phyloP scores from a whole-genome alignment of 2,888 invertebrate genomes.

The Macaria notata region DNA sequence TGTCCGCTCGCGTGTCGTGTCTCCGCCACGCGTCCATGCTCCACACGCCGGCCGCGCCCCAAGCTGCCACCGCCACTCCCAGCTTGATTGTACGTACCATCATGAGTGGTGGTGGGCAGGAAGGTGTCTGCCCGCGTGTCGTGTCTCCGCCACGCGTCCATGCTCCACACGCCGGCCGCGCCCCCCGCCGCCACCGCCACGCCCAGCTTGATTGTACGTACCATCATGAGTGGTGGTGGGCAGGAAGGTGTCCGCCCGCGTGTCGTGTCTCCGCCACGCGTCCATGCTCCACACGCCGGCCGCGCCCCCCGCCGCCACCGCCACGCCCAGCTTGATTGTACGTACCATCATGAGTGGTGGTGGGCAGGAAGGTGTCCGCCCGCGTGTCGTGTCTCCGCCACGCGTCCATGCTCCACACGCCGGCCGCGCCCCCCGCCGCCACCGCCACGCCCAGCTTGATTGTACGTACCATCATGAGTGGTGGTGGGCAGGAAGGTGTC shows the following conservation, averaged over 20 bases:
- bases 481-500: constrained; percentile 93
- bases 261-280: constrained; percentile 59
- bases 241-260: constrained; percentile 88
- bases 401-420: constrained; percentile 67
- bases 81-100: constrained; percentile 87
- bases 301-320: constrained; percentile 94
- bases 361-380: constrained; percentile 90
- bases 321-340: constrained; percentile 93
- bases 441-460: constrained; percentile 96
- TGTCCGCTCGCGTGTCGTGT: constrained; percentile 84
- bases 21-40: constrained; percentile 52
- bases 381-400: constrained; percentile 74
- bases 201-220: constrained; percentile 88
- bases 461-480: constrained; percentile 86
- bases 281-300: constrained; percentile 80
- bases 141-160: constrained; percentile 52
- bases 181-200: constrained; percentile 95
- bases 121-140: constrained; percentile 88
- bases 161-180: constrained; percentile 84
- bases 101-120: constrained; percentile 89
- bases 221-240: constrained; percentile 91
- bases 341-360: constrained; percentile 88
- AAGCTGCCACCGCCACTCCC: constrained; percentile 97
- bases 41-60: constrained; percentile 86
- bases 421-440: constrained; percentile 92